Percentiles rank a stretch among this genome's conserved stretches.
These are phyloP conservation scores for Iphiclides podalirius DNA, from an alignment of 2,888 invertebrate genomes.

Conservation along the genomic window DNA sequence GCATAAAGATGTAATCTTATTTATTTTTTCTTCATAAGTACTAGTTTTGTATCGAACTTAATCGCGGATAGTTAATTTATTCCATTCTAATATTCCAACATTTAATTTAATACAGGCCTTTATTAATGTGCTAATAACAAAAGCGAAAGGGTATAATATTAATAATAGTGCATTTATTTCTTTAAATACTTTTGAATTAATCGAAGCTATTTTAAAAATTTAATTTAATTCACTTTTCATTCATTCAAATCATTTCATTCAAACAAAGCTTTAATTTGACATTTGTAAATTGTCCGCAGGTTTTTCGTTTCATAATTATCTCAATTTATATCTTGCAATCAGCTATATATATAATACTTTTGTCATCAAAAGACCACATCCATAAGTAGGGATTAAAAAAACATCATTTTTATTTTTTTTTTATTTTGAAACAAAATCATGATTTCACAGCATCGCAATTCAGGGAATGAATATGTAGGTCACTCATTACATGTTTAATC, in stretches of 20 bases:
- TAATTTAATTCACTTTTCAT: no score
- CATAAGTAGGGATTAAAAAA: no score
- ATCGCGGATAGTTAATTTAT: neutral
- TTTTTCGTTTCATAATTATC: no score
- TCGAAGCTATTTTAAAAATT: neutral
- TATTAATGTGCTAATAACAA: neutral
- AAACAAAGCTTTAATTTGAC: no score
- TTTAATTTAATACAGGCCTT: neutral
- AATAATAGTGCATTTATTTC: conserved; percentile 4
- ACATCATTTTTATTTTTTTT: no score
- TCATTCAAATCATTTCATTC: no score
- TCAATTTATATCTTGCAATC: no score
- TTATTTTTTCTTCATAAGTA: conserved; percentile 2
- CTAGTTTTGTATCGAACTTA: neutral
- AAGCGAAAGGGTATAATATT: neutral
- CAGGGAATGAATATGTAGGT: conserved; percentile 5
- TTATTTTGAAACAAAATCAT: no score
- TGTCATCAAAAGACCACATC: no score
- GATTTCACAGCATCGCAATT: conserved; percentile 1
- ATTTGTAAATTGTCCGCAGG: no score
- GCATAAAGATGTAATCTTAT: conserved; percentile 23
- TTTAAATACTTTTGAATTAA: neutral
- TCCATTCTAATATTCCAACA: neutral
- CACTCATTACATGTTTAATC: conserved; percentile 11
- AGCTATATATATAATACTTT: no score